Evolutionary conservation across 2,113 vertebrate species (phyloP).

Genomic region (Falcunculus frontatus): DNA sequence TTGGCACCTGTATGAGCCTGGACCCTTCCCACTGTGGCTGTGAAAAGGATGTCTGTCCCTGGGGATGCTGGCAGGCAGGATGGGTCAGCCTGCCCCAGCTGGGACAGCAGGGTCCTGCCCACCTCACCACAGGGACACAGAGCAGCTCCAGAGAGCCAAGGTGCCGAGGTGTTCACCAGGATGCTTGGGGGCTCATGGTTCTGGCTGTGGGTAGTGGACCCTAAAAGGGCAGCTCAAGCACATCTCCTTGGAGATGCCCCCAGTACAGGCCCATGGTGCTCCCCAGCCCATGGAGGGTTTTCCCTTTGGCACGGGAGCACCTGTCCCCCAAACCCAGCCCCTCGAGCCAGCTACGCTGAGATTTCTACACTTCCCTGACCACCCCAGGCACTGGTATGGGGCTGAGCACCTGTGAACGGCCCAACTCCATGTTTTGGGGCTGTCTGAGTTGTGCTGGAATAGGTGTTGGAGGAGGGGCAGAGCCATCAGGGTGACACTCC

Average conservation of each 20-base stretch:
- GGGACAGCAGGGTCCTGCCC: not conserved
- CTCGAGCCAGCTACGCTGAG: fast-evolving
- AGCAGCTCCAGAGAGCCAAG: not conserved
- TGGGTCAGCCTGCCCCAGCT: not conserved
- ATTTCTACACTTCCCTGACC: not conserved
- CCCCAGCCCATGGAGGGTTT: not conserved
- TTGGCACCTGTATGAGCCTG: not conserved
- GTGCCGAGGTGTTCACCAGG: fast-evolving
- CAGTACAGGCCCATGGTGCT: not conserved
- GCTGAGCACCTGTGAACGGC: fast-evolving
- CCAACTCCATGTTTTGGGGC: fast-evolving
- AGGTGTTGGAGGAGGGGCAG: not conserved
- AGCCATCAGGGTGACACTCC: not conserved
- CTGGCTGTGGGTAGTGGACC: not conserved
- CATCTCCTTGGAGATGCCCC: not conserved
- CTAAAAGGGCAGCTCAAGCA: not conserved
- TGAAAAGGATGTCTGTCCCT: not conserved
- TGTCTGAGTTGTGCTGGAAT: not conserved
- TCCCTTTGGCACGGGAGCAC: not conserved
- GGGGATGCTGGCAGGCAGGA: not conserved
- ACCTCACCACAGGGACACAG: not conserved
- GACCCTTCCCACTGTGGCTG: not conserved
- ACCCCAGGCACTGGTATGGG: not conserved
- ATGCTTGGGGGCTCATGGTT: not conserved
- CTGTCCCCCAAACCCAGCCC: not conserved